These are phyloP conservation scores for Zosterops borbonicus DNA, from an alignment of 2,113 vertebrate species.

Conservation along the genomic window DNA sequence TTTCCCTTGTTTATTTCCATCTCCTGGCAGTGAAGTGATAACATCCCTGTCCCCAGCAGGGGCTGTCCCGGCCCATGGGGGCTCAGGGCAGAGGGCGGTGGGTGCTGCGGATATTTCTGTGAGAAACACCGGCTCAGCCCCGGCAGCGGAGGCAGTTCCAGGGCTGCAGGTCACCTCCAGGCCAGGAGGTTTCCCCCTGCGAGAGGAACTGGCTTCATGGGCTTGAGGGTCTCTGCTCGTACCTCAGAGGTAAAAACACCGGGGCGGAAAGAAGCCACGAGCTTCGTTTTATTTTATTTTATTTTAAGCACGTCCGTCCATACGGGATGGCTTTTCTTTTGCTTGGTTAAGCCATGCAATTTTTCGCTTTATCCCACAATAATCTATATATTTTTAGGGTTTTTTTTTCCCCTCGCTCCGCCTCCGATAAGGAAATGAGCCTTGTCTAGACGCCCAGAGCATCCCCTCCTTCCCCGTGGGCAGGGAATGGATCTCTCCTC, in stretches of 20 bases:
- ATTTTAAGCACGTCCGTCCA: neutral
- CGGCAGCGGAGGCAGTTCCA: neutral
- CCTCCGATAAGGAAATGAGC: constrained; percentile 63
- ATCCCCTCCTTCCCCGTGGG: neutral
- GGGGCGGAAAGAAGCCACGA: neutral
- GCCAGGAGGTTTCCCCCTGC: neutral
- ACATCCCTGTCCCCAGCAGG: neutral
- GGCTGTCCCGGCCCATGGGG: neutral
- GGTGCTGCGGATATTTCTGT: neutral
- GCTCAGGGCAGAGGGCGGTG: no score
- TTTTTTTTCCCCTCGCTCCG: neutral
- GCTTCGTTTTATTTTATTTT: constrained; percentile 9
- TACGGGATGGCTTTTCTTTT: neutral
- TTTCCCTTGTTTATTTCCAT: neutral
- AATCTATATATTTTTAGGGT: neutral
- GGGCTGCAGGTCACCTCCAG: neutral
- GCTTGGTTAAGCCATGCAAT: neutral
- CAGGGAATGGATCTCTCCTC: neutral
- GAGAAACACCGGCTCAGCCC: neutral
- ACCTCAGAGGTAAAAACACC: neutral
- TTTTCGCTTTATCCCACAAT: neutral
- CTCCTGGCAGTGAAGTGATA: neutral
- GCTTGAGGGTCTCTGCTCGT: neutral
- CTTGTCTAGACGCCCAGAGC: constrained; percentile 67
- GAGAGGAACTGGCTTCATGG: neutral